Conservation (phyloP, 2,113 vertebrate genomes). For the Alces alces region DNA sequence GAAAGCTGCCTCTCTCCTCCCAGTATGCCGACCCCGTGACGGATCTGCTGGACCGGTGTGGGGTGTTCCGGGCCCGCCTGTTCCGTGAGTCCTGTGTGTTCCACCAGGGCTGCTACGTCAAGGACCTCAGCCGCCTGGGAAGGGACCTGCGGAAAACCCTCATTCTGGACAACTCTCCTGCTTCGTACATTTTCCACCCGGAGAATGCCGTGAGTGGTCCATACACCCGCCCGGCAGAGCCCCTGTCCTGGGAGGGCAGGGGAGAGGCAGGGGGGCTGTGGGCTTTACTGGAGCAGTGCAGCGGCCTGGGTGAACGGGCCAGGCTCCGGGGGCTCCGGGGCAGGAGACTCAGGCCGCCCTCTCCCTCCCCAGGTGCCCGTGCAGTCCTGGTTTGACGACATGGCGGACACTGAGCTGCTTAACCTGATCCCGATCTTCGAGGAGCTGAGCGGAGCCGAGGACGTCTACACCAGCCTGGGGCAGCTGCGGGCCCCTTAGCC, state of each 20-base stretch:
- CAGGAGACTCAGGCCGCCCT: neutral
- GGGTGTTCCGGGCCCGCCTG: constrained; percentile 87
- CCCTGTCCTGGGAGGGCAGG: neutral
- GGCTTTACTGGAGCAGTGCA: neutral
- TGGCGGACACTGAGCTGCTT: constrained; percentile 89
- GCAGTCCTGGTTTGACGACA: constrained; percentile 93
- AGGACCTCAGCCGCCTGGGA: constrained; percentile 90
- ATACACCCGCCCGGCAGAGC: fast-evolving
- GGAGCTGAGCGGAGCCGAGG: constrained; percentile 87
- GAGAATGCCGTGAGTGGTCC: constrained; percentile 88
- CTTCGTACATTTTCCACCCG: constrained; percentile 93
- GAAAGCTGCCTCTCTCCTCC: neutral
- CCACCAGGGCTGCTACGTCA: constrained; percentile 93
- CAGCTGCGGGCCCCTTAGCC: constrained; percentile 85
- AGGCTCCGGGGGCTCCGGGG: neutral
- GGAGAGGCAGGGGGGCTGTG: neutral
- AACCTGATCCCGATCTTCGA: constrained; percentile 91
- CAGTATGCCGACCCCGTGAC: constrained; percentile 93
- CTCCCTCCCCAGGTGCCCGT: constrained; percentile 84
- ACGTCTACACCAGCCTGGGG: constrained; percentile 88
- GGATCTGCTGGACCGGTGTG: constrained; percentile 87
- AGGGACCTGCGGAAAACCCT: constrained; percentile 89
- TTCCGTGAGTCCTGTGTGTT: constrained; percentile 94
- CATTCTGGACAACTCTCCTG: constrained; percentile 92
- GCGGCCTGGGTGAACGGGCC: neutral